Evolutionary conservation across 2,797 vertebrate genomes (phyloP).

Genomic region (Rhinichthys osculus): DNA sequence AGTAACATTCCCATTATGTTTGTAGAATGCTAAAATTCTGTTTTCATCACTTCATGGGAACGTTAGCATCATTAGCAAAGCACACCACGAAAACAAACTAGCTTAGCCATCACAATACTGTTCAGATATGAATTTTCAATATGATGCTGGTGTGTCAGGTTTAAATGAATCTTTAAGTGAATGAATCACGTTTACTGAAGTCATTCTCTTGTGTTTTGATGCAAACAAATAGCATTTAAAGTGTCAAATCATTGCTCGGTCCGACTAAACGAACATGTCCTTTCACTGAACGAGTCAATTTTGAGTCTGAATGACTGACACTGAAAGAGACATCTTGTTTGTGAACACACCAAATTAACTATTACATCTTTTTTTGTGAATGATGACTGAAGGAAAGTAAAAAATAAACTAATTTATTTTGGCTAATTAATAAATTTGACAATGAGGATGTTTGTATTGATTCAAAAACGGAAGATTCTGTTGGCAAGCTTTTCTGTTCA

Average conservation of each 20-base stretch:
- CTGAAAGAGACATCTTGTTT: background rate
- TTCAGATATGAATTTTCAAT: background rate
- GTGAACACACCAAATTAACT: background rate
- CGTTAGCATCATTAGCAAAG: constrained; percentile 12
- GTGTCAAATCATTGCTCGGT: background rate
- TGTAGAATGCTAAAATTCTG: too few relatives aligned
- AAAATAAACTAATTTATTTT: too few relatives aligned
- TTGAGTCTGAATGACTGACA: too few relatives aligned
- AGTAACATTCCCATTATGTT: too few relatives aligned
- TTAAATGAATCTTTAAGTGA: too few relatives aligned
- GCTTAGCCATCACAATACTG: background rate
- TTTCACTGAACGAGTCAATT: background rate
- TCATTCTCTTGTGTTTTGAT: background rate
- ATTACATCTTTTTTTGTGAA: background rate
- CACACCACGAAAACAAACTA: background rate
- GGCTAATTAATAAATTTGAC: too few relatives aligned
- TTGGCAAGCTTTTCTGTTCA: too few relatives aligned
- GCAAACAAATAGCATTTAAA: background rate
- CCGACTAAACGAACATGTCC: background rate
- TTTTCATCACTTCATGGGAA: too few relatives aligned
- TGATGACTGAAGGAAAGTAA: background rate
- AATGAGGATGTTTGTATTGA: too few relatives aligned
- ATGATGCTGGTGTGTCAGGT: background rate
- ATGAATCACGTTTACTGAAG: background rate
- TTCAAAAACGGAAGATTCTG: too few relatives aligned